These are phyloP conservation scores for Acrobasis suavella DNA, from an alignment of 2,888 invertebrate genomes.

Conservation along the genomic window DNA sequence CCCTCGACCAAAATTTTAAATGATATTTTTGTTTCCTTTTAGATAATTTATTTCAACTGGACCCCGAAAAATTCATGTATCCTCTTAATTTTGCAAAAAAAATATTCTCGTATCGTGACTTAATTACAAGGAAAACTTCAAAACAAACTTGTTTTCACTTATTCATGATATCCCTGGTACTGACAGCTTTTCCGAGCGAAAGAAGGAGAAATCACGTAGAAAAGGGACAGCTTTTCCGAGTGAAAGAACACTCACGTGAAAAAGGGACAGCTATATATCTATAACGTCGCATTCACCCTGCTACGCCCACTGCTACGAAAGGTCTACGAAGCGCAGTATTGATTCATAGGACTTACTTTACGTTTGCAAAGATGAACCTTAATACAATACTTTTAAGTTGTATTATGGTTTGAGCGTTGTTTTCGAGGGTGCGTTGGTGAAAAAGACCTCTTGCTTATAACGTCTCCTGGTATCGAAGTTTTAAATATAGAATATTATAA, in stretches of 20 bases:
- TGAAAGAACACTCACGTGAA: slow-evolving; percentile 28
- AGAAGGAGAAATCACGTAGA: slow-evolving; percentile 33
- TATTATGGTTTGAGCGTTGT: not conserved
- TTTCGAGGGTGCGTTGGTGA: slow-evolving; percentile 21
- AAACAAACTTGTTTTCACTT: not conserved
- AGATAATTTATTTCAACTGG: too few relatives aligned
- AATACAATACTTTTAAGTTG: not conserved
- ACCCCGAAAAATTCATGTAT: too few relatives aligned
- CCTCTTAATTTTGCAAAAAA: too few relatives aligned
- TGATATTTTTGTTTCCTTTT: too few relatives aligned
- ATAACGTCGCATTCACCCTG: slow-evolving; percentile 27
- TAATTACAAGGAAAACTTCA: not conserved
- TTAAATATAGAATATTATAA: not conserved
- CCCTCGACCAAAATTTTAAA: too few relatives aligned
- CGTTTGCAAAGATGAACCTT: slow-evolving; percentile 33
- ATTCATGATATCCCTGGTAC: slow-evolving; percentile 37
- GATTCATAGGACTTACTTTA: slow-evolving; percentile 45
- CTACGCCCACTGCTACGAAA: slow-evolving; percentile 56
- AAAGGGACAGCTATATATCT: slow-evolving; percentile 43
- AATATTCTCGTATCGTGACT: too few relatives aligned
- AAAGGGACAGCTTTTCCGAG: slow-evolving; percentile 42
- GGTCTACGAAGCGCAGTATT: slow-evolving; percentile 48
- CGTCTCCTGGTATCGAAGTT: slow-evolving; percentile 9
- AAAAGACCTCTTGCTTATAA: slow-evolving; percentile 9
- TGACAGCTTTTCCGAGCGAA: slow-evolving; percentile 32